Evolutionary conservation across 2,888 invertebrate genomes (phyloP).

Genomic region (Brachyptera putata): DNA sequence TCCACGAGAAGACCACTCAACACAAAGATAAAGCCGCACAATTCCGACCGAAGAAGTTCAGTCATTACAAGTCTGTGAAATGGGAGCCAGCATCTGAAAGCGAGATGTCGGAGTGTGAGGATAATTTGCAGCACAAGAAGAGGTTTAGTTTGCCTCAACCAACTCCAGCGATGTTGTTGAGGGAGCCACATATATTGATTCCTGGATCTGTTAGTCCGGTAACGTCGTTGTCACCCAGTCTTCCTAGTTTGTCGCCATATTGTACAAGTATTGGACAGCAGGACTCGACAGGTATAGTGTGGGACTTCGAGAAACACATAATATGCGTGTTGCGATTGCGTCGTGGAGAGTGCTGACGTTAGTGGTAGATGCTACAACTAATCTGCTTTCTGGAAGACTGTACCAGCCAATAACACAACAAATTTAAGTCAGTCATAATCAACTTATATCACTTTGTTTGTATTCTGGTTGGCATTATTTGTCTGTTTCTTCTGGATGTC

Average conservation of each 20-base stretch:
- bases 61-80: conserved; percentile 49
- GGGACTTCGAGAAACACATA: too few species aligned
- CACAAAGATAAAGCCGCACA: conserved; percentile 35
- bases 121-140: conserved; percentile 40
- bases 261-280: conserved; percentile 40
- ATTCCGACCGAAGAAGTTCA: conserved; percentile 46
- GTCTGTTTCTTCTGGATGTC: too few species aligned
- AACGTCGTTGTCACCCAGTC: conserved; percentile 56
- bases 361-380: too few species aligned
- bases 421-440: too few species aligned
- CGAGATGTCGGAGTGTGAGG: conserved; percentile 57
- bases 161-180: conserved; percentile 15
- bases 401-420: too few species aligned
- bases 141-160: conserved; percentile 47
- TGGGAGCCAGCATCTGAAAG: conserved; percentile 61
- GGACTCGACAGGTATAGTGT: conserved; percentile 36
- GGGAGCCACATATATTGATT: conserved; percentile 34
- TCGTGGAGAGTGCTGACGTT: too few species aligned
- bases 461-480: too few species aligned
- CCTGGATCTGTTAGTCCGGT: conserved; percentile 39
- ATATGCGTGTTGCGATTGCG: too few species aligned
- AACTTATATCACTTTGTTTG: too few species aligned
- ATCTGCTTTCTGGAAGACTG: too few species aligned
- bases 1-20: conserved; percentile 56
- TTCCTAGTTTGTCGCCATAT: conserved; percentile 55